Evolutionary conservation across 2,888 invertebrate species (phyloP).

Genomic region (Scotopteryx bipunctaria): DNA sequence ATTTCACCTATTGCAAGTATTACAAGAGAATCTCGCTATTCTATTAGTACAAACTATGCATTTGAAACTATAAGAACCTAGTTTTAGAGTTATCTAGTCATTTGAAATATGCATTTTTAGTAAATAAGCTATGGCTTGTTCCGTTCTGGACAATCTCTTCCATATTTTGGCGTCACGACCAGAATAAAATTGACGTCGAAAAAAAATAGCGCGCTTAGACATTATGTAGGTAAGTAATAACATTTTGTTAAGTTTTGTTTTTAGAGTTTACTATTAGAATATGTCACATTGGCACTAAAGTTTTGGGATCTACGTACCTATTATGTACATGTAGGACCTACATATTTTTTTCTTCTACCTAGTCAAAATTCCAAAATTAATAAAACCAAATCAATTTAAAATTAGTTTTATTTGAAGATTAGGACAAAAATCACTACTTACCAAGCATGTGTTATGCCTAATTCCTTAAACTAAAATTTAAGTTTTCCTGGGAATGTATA

Average conservation of each 20-base stretch:
- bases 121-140: not conserved
- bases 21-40: not conserved
- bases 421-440: not conserved
- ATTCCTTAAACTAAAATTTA: not conserved
- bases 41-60: constrained; percentile 3
- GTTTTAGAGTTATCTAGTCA: constrained; percentile 18
- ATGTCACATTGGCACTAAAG: constrained; percentile 5
- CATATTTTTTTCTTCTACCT: not conserved
- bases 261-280: constrained; percentile 5
- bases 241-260: constrained; percentile 13
- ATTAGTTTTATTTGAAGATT: constrained; percentile 5
- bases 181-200: too few relatives aligned
- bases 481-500: too few relatives aligned
- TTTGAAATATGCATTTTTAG: constrained; percentile 7
- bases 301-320: not conserved
- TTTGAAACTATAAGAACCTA: constrained; percentile 17
- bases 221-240: too few relatives aligned
- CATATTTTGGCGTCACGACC: too few relatives aligned
- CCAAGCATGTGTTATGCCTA: not conserved
- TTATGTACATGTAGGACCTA: too few relatives aligned
- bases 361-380: constrained; percentile 4
- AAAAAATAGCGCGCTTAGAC: too few relatives aligned
- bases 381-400: constrained; percentile 1
- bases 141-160: too few relatives aligned
- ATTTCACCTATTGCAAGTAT: not conserved